Evolutionary conservation across 2,888 invertebrate species (phyloP).

Genomic region (Pocota personata): DNA sequence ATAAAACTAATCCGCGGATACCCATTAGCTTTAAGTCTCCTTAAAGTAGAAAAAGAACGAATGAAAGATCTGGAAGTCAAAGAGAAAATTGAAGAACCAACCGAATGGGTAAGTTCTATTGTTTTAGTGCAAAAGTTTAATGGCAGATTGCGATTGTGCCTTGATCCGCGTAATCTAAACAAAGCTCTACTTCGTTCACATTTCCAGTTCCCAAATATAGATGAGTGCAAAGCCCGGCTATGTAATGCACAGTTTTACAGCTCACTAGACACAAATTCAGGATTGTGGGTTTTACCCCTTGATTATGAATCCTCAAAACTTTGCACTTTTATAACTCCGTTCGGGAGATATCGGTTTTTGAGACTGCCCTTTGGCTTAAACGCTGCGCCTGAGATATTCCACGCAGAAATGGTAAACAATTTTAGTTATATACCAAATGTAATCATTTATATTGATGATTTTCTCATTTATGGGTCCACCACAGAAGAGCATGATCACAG

Average conservation of each 20-base stretch:
- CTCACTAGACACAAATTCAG: conserved; percentile 43
- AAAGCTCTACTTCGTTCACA: conserved; percentile 55
- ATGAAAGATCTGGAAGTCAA: conserved; percentile 17
- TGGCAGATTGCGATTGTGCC: conserved; percentile 58
- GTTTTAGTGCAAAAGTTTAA: conserved; percentile 61
- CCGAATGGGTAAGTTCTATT: conserved; percentile 70
- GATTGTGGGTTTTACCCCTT: conserved; percentile 48
- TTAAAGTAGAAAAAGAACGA: too few species aligned
- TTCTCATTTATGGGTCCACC: conserved; percentile 24
- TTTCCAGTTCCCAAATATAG: conserved; percentile 45
- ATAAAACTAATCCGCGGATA: too few species aligned
- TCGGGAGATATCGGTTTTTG: too few species aligned
- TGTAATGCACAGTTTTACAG: conserved; percentile 18
- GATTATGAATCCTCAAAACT: conserved; percentile 36
- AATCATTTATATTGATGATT: conserved; percentile 52
- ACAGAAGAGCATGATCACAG: too few species aligned
- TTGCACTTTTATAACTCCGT: too few species aligned
- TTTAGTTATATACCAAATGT: conserved; percentile 73
- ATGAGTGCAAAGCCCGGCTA: conserved; percentile 40
- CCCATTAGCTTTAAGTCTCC: too few species aligned
- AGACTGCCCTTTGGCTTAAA: too few species aligned
- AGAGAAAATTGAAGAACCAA: too few species aligned
- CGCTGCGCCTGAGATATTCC: too few species aligned
- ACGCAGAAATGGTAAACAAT: conserved; percentile 53
- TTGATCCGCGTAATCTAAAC: conserved; percentile 68